These are phyloP conservation scores for Corbicula japonica DNA, from an alignment of 2,888 invertebrate genomes.

Conservation along the genomic window DNA sequence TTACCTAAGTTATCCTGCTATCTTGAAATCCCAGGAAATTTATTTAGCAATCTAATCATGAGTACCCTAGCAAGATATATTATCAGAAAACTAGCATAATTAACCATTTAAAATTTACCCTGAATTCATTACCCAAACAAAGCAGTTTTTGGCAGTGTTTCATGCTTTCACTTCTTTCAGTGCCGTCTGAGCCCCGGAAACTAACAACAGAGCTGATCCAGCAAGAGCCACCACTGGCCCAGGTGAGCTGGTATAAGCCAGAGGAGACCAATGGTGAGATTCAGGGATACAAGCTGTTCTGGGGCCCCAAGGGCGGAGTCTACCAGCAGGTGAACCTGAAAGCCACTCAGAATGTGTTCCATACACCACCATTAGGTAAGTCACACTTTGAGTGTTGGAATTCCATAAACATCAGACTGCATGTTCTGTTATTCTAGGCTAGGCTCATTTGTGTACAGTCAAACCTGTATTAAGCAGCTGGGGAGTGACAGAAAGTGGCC, in stretches of 20 bases:
- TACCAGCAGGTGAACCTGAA: constrained; percentile 76
- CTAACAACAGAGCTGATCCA: constrained; percentile 91
- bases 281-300: constrained; percentile 78
- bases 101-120: no score
- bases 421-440: no score
- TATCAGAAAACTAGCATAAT: not conserved
- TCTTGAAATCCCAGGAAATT: not conserved
- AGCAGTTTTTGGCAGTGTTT: no score
- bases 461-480: no score
- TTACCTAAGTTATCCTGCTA: not conserved
- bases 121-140: no score
- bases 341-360: constrained; percentile 66
- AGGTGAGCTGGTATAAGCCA: constrained; percentile 97
- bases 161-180: constrained; percentile 85
- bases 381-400: not conserved
- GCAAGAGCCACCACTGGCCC: constrained; percentile 95
- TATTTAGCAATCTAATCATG: not conserved
- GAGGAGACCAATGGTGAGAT: constrained; percentile 94
- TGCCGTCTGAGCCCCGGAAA: constrained; percentile 87
- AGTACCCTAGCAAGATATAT: not conserved
- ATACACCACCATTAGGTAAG: constrained; percentile 68
- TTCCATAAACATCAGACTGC: no score
- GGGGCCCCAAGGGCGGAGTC: constrained; percentile 79
- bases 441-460: no score
- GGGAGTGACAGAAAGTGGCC: no score